Conservation (phyloP, 2,888 invertebrate genomes). For the Oegoconia quadripuncta region DNA sequence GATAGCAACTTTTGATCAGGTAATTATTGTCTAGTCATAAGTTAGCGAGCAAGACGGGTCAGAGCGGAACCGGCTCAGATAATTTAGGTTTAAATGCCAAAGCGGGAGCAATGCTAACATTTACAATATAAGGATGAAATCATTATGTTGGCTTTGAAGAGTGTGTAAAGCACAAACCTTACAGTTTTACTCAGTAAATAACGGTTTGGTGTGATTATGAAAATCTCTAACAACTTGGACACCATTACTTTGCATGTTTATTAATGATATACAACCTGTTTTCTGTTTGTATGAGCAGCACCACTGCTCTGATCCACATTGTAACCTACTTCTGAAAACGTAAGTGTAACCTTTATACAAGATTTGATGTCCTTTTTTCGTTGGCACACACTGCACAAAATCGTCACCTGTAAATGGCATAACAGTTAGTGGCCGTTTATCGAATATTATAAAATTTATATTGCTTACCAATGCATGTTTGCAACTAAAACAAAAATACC, state of each 20-base stretch:
- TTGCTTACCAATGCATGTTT: background rate
- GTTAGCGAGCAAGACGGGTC: too few relatives aligned
- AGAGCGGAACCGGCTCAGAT: background rate
- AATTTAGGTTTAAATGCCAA: too few relatives aligned
- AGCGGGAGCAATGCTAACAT: too few relatives aligned
- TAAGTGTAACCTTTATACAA: conserved; percentile 70
- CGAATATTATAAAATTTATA: background rate
- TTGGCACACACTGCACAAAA: conserved; percentile 67
- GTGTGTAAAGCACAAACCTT: background rate
- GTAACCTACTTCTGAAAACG: conserved; percentile 64
- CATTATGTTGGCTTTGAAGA: background rate
- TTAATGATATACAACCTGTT: conserved; percentile 70
- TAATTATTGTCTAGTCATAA: too few relatives aligned
- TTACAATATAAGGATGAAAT: too few relatives aligned
- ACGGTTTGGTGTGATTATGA: conserved; percentile 70
- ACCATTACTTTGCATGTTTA: conserved; percentile 67
- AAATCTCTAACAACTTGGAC: conserved; percentile 68
- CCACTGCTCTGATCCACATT: conserved; percentile 72
- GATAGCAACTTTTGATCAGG: too few relatives aligned
- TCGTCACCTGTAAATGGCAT: conserved; percentile 57
- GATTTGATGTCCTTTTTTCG: conserved; percentile 67
- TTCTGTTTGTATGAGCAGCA: conserved; percentile 66
- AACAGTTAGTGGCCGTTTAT: background rate
- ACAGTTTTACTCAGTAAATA: conserved; percentile 48
- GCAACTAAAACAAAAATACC: conserved; percentile 2